phyloP scores from a whole-genome alignment of 2,797 vertebrate species.

The Pelochelys cantorii region DNA sequence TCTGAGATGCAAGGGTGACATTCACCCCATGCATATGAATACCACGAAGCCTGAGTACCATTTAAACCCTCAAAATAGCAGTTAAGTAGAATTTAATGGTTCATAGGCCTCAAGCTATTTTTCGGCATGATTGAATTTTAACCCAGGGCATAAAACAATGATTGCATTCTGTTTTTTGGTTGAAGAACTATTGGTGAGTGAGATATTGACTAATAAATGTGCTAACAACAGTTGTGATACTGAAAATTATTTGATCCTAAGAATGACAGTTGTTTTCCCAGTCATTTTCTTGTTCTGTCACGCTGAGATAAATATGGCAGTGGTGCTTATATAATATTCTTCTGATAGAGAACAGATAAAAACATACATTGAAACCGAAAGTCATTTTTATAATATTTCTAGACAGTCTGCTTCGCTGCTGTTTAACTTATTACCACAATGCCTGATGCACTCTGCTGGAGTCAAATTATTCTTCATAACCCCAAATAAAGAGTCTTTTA shows the following conservation, averaged over 20 bases:
- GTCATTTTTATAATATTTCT: conserved; percentile 16
- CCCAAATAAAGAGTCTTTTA: background rate
- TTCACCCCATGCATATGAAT: background rate
- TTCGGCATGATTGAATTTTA: background rate
- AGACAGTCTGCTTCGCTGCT: conserved; percentile 14
- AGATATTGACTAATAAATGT: conserved; percentile 40
- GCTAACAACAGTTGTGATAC: conserved; percentile 31
- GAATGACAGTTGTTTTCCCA: conserved; percentile 3
- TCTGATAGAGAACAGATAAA: conserved; percentile 15
- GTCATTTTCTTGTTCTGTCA: conserved; percentile 19
- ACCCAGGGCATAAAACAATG: background rate
- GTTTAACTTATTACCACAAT: background rate
- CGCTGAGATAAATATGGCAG: conserved; percentile 38
- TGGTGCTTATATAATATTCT: conserved; percentile 30
- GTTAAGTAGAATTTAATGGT: background rate
- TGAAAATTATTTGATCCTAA: conserved; percentile 44
- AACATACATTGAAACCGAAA: conserved; percentile 23
- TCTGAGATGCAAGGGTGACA: background rate
- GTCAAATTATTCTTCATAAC: conserved; percentile 18
- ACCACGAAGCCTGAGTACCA: background rate
- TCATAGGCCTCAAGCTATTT: rapidly evolving
- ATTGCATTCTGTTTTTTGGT: background rate
- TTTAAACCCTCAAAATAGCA: background rate
- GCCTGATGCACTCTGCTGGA: conserved; percentile 21
- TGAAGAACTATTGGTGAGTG: background rate